phyloP scores from a whole-genome alignment of 2,113 vertebrate species.

The Pterocles gutturalis region DNA sequence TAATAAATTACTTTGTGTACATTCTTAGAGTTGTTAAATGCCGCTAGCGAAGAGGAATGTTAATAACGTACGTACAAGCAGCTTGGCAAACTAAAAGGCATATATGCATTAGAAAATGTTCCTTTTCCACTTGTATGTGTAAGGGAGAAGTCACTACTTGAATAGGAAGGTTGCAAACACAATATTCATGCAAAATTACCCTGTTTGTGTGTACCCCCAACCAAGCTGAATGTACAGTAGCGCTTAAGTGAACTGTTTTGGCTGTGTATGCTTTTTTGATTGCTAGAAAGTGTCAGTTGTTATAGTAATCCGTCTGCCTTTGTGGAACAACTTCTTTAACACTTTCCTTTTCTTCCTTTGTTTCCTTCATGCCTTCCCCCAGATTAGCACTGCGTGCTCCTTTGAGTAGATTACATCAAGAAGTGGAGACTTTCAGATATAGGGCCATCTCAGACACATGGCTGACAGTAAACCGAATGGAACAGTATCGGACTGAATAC shows the following conservation, averaged over 20 bases:
- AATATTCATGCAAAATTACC: not conserved
- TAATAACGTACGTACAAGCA: not conserved
- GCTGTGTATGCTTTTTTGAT: not conserved
- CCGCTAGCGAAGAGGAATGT: not conserved
- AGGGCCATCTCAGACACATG: slow-evolving; percentile 96
- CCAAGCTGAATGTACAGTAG: not conserved
- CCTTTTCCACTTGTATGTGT: not conserved
- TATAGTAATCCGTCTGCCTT: not conserved
- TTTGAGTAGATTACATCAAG: slow-evolving; percentile 92
- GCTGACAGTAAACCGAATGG: slow-evolving; percentile 97
- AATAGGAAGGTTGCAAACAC: not conserved
- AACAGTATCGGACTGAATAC: slow-evolving; percentile 94
- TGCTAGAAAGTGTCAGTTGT: not conserved
- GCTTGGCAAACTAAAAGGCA: not conserved
- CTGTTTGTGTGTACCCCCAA: not conserved
- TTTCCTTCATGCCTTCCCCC: not conserved
- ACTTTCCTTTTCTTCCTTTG: not conserved
- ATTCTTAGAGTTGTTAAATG: not conserved
- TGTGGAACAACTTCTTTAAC: not conserved
- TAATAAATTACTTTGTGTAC: not conserved
- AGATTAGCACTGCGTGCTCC: slow-evolving; percentile 90
- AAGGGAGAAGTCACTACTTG: not conserved
- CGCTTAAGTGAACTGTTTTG: not conserved
- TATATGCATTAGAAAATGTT: not conserved
- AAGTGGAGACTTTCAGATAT: slow-evolving; percentile 96